Conservation (phyloP, 2,797 vertebrate genomes). For the Gobionotothen gibberifrons region DNA sequence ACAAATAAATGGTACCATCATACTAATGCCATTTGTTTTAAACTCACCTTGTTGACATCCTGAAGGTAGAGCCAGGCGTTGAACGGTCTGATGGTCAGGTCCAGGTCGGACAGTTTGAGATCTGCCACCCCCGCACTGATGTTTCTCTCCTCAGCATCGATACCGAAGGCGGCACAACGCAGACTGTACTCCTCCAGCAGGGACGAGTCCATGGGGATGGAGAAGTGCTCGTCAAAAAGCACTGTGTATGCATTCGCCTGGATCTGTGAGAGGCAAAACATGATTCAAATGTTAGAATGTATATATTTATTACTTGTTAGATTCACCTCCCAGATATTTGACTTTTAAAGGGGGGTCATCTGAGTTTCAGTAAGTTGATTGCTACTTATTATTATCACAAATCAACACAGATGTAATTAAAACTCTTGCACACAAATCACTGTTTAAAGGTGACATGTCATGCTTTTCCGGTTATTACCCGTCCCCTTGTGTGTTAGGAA, state of each 20-base stretch:
- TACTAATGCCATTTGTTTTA: neutral
- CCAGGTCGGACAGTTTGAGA: slow-evolving; percentile 93
- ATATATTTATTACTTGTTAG: neutral
- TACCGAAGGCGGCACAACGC: slow-evolving; percentile 91
- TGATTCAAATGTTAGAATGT: neutral
- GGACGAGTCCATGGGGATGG: slow-evolving; percentile 86
- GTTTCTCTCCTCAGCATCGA: slow-evolving; percentile 90
- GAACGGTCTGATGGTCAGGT: slow-evolving; percentile 91
- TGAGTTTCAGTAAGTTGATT: neutral
- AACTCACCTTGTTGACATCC: slow-evolving; percentile 92
- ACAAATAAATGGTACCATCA: too few relatives aligned
- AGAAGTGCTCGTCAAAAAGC: slow-evolving; percentile 93
- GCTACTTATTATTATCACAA: neutral
- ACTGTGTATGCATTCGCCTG: slow-evolving; percentile 92
- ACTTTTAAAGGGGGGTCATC: neutral
- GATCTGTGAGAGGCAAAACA: slow-evolving; percentile 78
- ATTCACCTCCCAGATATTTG: neutral
- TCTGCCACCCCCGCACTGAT: slow-evolving; percentile 92
- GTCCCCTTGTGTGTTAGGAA: too few relatives aligned
- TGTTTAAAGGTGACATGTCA: too few relatives aligned
- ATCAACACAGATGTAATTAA: neutral
- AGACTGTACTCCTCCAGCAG: slow-evolving; percentile 92
- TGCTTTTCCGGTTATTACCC: too few relatives aligned
- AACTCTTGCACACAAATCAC: neutral
- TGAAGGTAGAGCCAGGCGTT: slow-evolving; percentile 97